phyloP scores from a whole-genome alignment of 2,113 vertebrate species.

The Rhabdornis inornatus region DNA sequence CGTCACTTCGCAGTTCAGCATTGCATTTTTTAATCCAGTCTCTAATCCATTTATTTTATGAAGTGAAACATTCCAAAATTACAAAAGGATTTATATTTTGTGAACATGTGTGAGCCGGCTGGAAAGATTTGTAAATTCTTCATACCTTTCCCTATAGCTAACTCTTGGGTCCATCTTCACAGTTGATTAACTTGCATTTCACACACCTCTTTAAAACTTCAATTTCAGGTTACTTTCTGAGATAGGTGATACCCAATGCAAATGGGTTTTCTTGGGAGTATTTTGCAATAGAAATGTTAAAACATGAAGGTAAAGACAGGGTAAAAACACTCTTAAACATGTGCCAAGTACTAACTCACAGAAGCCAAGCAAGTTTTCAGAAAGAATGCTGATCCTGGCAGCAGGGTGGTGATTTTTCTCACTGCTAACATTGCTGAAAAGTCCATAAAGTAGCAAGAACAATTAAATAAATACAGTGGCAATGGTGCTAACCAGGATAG shows the following conservation, averaged over 20 bases:
- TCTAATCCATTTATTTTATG: constrained; percentile 1
- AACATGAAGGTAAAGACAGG: not conserved
- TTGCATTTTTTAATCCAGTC: constrained; percentile 17
- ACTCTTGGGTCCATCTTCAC: not conserved
- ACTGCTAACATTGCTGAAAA: not conserved
- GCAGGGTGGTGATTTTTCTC: not conserved
- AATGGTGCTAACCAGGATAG: not conserved
- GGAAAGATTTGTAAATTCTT: not conserved
- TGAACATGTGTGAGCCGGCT: not conserved
- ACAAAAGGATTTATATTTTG: not conserved
- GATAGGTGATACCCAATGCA: not conserved
- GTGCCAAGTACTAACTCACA: not conserved
- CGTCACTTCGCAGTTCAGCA: not conserved
- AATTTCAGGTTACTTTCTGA: not conserved
- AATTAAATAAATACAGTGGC: constrained; percentile 11
- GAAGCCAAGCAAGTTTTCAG: not conserved
- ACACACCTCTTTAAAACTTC: not conserved
- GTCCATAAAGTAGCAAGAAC: not conserved
- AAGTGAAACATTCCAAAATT: constrained; percentile 22
- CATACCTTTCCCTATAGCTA: not conserved
- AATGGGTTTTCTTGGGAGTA: not conserved
- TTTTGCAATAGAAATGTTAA: not conserved
- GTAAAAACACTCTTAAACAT: not conserved
- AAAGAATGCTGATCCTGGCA: constrained; percentile 38
- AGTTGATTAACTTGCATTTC: not conserved